Conservation (phyloP, 2,888 invertebrate genomes). For the Myopa tessellatipennis region DNA sequence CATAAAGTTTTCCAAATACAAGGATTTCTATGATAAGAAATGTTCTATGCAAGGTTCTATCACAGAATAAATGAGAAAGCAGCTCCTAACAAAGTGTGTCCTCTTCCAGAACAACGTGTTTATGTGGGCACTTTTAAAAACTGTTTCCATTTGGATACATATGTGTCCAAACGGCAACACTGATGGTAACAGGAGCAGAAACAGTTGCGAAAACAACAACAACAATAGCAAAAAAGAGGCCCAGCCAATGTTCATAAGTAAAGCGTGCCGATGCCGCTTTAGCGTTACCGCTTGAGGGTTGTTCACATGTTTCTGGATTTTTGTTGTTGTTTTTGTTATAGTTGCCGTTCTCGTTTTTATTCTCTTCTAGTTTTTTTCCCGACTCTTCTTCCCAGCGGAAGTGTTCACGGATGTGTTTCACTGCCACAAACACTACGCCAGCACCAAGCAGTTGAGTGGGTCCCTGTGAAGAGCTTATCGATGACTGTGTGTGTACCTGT, state of each 20-base stretch:
- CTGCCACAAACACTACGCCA: neutral
- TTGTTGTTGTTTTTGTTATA: neutral
- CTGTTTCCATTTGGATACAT: too few relatives aligned
- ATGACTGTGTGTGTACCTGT: neutral
- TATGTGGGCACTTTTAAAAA: too few relatives aligned
- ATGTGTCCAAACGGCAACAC: too few relatives aligned
- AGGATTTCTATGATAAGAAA: too few relatives aligned
- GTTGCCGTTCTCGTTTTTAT: neutral
- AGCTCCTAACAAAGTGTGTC: too few relatives aligned
- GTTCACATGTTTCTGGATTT: neutral
- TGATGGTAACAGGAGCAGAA: too few relatives aligned
- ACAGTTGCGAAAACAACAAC: neutral
- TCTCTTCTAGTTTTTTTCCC: neutral
- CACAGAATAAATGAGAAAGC: too few relatives aligned
- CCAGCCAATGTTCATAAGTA: neutral
- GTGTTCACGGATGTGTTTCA: slow-evolving; percentile 3
- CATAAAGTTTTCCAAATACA: too few relatives aligned
- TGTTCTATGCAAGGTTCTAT: too few relatives aligned
- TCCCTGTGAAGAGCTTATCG: neutral
- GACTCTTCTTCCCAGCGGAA: neutral
- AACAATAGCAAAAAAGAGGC: neutral
- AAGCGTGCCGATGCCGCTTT: neutral
- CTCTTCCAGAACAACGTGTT: too few relatives aligned
- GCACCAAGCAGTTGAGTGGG: neutral
- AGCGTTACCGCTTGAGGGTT: neutral